Conservation (phyloP, 2,888 invertebrate species). For the Microctonus brassicae region DNA sequence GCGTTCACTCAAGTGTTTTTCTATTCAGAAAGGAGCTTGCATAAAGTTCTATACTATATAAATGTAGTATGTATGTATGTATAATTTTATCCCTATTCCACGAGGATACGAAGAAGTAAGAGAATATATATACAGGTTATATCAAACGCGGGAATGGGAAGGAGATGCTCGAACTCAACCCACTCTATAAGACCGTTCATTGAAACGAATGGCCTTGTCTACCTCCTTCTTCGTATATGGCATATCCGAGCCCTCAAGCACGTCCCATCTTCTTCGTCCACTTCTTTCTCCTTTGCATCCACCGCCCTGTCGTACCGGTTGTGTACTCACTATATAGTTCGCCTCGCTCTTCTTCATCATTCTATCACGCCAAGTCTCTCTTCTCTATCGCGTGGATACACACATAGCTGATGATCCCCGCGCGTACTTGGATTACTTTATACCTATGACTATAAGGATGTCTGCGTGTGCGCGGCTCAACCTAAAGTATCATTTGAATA, state of each 20-base stretch:
- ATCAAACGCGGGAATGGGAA: constrained; percentile 25
- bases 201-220: constrained; percentile 65
- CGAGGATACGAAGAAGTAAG: constrained; percentile 44
- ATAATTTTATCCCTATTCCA: constrained; percentile 9
- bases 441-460: constrained; percentile 54
- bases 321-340: no score
- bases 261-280: constrained; percentile 43
- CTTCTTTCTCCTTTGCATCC: constrained; percentile 42
- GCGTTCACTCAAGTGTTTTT: constrained; percentile 64
- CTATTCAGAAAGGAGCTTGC: constrained; percentile 61
- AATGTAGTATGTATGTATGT: neutral
- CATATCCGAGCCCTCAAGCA: constrained; percentile 34
- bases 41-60: constrained; percentile 62
- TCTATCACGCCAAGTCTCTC: constrained; percentile 25
- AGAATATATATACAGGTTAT: constrained; percentile 45
- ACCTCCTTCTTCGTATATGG: constrained; percentile 44
- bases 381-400: neutral
- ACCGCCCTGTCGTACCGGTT: constrained; percentile 31
- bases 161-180: constrained; percentile 47
- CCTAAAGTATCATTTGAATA: constrained; percentile 67
- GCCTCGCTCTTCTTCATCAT: constrained; percentile 41
- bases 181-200: constrained; percentile 60
- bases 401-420: constrained; percentile 28
- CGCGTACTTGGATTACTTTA: constrained; percentile 57
- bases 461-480: constrained; percentile 47